phyloP scores from a whole-genome alignment of 2,113 vertebrate genomes.

The Orycteropus afer region DNA sequence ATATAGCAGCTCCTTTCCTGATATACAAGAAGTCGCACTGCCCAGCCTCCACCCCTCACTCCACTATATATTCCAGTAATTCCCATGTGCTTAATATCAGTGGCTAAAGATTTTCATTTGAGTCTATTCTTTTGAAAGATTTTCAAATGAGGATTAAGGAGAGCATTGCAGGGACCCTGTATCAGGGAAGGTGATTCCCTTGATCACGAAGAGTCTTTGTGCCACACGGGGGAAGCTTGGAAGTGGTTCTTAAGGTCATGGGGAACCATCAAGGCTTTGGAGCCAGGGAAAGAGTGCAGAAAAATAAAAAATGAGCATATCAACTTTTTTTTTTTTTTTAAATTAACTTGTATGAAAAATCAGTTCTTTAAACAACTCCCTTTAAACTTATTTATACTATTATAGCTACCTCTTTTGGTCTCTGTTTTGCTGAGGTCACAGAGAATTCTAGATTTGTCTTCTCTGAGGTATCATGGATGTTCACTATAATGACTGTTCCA shows the following conservation, averaged over 20 bases:
- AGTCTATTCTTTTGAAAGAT: not conserved
- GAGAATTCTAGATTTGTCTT: not conserved
- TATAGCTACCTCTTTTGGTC: not conserved
- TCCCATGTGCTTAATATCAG: not conserved
- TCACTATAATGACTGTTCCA: accelerated
- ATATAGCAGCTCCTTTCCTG: accelerated
- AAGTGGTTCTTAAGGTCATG: not conserved
- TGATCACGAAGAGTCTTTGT: not conserved
- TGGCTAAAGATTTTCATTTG: not conserved
- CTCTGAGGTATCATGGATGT: not conserved
- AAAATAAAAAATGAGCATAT: not conserved
- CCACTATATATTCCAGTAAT: accelerated
- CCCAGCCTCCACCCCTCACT: accelerated
- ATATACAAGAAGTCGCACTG: accelerated
- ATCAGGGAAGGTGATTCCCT: too few relatives aligned
- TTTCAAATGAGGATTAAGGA: not conserved
- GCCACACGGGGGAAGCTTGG: not conserved
- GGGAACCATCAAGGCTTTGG: not conserved
- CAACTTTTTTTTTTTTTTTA: not conserved
- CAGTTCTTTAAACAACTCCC: not conserved
- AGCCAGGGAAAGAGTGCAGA: not conserved
- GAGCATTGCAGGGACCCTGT: not conserved
- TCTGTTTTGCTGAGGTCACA: not conserved
- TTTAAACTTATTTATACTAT: not conserved
- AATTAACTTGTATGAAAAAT: not conserved